These are phyloP conservation scores for Drosophila kikkawai DNA, from an alignment of 1,140 invertebrate genomes.

Conservation along the genomic window DNA sequence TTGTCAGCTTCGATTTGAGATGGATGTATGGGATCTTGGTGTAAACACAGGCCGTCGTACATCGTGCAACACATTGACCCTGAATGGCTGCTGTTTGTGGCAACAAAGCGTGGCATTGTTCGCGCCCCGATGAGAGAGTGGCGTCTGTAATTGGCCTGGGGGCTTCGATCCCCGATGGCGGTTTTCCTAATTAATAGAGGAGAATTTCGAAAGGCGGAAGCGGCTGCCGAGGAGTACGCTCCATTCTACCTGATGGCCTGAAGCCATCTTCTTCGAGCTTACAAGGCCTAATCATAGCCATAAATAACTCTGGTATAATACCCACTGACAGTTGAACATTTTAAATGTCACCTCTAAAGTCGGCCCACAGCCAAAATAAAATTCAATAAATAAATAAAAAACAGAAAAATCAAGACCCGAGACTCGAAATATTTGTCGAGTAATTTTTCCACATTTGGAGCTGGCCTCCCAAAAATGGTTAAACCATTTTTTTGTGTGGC, in stretches of 20 bases:
- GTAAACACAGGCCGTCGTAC: constrained; percentile 21
- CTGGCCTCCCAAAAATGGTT: constrained; percentile 52
- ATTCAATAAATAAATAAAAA: constrained; percentile 25
- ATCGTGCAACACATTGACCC: constrained; percentile 75
- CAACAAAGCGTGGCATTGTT: constrained; percentile 70
- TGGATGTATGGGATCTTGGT: constrained; percentile 28
- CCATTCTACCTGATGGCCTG: constrained; percentile 26
- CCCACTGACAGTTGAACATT: constrained; percentile 69
- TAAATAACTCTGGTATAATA: constrained; percentile 57
- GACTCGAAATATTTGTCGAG: constrained; percentile 65
- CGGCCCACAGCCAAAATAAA: constrained; percentile 46
- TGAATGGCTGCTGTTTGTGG: constrained; percentile 41
- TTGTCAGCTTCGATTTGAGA: constrained; percentile 35
- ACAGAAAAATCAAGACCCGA: constrained; percentile 9
- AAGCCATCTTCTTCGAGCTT: constrained; percentile 1
- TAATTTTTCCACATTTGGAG: constrained; percentile 64
- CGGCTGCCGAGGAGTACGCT: background rate
- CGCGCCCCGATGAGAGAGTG: constrained; percentile 40
- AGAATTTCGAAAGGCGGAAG: constrained; percentile 61
- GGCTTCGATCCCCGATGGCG: constrained; percentile 47
- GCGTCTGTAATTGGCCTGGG: constrained; percentile 55
- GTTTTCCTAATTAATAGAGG: constrained; percentile 47
- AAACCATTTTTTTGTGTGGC: constrained; percentile 50
- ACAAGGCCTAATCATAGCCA: constrained; percentile 38
- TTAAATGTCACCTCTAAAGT: constrained; percentile 66